phyloP scores from a whole-genome alignment of 2,797 vertebrate genomes.

The Enteromius unitaeniatus region DNA sequence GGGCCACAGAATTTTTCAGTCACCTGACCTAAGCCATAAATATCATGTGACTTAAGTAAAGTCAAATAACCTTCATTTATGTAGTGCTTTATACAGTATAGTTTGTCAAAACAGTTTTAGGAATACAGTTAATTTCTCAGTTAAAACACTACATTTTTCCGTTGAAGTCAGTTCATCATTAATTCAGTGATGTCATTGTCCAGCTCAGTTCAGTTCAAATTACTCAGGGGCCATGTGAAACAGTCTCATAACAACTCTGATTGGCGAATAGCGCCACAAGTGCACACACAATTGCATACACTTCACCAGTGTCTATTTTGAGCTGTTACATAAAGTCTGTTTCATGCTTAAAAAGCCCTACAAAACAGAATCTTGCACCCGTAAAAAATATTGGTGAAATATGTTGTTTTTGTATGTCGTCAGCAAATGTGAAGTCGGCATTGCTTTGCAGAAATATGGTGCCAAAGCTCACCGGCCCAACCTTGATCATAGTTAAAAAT shows the following conservation, averaged over 20 bases:
- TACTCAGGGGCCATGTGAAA: neutral
- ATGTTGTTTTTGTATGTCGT: neutral
- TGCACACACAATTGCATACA: neutral
- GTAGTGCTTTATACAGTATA: neutral
- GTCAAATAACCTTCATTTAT: neutral
- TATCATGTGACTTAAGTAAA: neutral
- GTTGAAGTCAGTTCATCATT: neutral
- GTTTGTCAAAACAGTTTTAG: neutral
- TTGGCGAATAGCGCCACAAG: neutral
- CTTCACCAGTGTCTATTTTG: neutral
- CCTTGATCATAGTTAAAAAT: neutral
- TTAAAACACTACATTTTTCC: neutral
- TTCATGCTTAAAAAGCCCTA: neutral
- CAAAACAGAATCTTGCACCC: neutral
- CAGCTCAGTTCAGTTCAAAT: neutral
- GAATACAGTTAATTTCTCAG: neutral
- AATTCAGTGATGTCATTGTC: neutral
- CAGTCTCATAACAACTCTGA: neutral
- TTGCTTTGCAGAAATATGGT: neutral
- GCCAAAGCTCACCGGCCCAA: neutral
- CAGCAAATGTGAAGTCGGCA: neutral
- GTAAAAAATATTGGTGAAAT: neutral
- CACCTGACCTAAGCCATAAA: neutral
- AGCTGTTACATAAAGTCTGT: neutral
- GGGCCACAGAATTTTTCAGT: neutral